Conservation (phyloP, 2,113 vertebrate genomes). For the Callopanchax toddi region DNA sequence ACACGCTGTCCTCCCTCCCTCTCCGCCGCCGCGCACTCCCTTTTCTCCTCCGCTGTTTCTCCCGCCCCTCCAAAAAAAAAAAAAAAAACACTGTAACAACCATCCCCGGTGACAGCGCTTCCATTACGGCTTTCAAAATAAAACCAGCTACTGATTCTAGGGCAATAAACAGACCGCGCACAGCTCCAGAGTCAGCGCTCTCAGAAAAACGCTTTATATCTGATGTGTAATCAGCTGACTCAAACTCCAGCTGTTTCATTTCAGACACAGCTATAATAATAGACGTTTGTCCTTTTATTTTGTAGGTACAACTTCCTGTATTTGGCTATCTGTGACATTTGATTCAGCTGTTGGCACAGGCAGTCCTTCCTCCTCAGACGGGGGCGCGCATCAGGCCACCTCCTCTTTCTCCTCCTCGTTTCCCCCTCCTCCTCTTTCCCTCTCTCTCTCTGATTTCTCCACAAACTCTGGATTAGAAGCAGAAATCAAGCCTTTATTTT, state of each 20-base stretch:
- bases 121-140: slow-evolving; percentile 50
- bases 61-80: slow-evolving; percentile 26
- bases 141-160: neutral
- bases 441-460: slow-evolving; percentile 27
- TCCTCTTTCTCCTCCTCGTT: slow-evolving; percentile 54
- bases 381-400: slow-evolving; percentile 74
- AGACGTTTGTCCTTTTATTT: slow-evolving; percentile 34
- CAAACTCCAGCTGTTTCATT: too few relatives aligned
- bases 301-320: slow-evolving; percentile 45
- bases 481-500: slow-evolving; percentile 54
- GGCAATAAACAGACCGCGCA: neutral
- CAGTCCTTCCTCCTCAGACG: slow-evolving; percentile 63
- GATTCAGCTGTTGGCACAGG: slow-evolving; percentile 54
- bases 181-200: too few relatives aligned
- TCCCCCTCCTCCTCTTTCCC: slow-evolving; percentile 54
- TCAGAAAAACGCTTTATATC: neutral
- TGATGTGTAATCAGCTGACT: neutral
- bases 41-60: too few relatives aligned
- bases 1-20: slow-evolving; percentile 68
- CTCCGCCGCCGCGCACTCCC: slow-evolving; percentile 66
- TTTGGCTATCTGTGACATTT: slow-evolving; percentile 20
- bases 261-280: neutral
- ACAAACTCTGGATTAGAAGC: slow-evolving; percentile 27
- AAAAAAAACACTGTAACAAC: slow-evolving; percentile 50
- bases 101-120: neutral